Evolutionary conservation across 2,797 vertebrate species (phyloP).

Genomic region (Rhinoraja longicauda): DNA sequence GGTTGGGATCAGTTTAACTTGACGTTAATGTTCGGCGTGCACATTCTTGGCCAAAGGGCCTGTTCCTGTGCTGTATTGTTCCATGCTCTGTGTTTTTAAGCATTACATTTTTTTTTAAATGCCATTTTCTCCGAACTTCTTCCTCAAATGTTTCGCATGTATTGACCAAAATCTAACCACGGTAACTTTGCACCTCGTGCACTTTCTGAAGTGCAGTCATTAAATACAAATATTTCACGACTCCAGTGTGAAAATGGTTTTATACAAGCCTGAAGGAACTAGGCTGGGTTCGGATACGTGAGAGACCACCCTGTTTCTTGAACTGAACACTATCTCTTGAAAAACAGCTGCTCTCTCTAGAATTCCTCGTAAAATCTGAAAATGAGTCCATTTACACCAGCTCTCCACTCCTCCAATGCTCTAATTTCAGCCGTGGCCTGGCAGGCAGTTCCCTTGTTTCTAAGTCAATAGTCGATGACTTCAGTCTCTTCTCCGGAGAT

Average conservation of each 20-base stretch:
- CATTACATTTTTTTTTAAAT: neutral
- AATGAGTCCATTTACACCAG: neutral
- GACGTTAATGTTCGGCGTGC: no score
- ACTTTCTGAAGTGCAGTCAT: neutral
- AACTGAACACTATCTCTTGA: neutral
- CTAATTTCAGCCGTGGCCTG: neutral
- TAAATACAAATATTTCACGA: neutral
- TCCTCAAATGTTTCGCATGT: neutral
- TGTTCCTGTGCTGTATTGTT: no score
- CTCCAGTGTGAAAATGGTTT: neutral
- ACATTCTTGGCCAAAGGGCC: no score
- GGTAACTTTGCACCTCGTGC: neutral
- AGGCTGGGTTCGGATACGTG: neutral
- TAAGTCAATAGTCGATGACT: neutral
- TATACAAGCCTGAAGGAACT: neutral
- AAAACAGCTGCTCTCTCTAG: neutral
- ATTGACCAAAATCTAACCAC: constrained; percentile 1
- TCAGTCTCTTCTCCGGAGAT: neutral
- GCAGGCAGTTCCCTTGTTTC: neutral
- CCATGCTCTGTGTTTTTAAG: no score
- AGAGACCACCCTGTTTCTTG: neutral
- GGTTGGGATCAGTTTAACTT: no score
- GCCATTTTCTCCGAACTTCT: constrained; percentile 4
- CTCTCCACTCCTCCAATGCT: neutral
- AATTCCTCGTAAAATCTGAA: neutral